A percentile compares a stretch with the other conserved stretches of the same genome.
Conservation (phyloP, 2,888 invertebrate species). For the Drosophila atripex region DNA sequence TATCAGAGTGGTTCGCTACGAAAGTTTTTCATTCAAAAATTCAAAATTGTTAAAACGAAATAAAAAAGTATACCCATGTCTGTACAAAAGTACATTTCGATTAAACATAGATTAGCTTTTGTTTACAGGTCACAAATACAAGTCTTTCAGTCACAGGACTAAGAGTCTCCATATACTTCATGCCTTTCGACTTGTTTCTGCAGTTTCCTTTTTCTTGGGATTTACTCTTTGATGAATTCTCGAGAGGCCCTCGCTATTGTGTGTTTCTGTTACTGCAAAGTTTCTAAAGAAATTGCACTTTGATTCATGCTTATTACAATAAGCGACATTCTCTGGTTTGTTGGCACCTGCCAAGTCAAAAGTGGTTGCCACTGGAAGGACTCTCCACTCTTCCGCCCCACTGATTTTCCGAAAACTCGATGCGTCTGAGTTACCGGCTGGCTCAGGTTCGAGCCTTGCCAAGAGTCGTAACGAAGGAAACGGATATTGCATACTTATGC, state of each 20-base stretch:
- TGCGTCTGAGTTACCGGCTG: slow-evolving; percentile 33
- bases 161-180: too few species aligned
- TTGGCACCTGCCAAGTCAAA: slow-evolving; percentile 69
- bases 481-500: slow-evolving; percentile 81
- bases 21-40: slow-evolving; percentile 2
- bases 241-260: slow-evolving; percentile 46
- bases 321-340: slow-evolving; percentile 49
- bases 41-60: background rate
- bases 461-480: slow-evolving; percentile 79
- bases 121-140: background rate
- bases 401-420: slow-evolving; percentile 21
- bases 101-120: background rate
- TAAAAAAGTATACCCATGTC: too few species aligned
- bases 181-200: background rate
- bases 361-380: slow-evolving; percentile 45
- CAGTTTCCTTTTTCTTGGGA: background rate
- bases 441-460: slow-evolving; percentile 61
- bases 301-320: slow-evolving; percentile 73
- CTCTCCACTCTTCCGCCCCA: slow-evolving; percentile 13
- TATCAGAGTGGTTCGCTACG: background rate
- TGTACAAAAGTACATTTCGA: too few species aligned
- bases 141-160: too few species aligned
- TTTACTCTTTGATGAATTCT: background rate
- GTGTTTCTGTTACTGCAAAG: slow-evolving; percentile 34
- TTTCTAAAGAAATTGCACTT: slow-evolving; percentile 71